A percentile compares a stretch with the other conserved stretches of the same genome.
These are phyloP conservation scores for Gephyroberyx darwinii DNA, from an alignment of 2,797 vertebrate genomes.

Conservation along the genomic window DNA sequence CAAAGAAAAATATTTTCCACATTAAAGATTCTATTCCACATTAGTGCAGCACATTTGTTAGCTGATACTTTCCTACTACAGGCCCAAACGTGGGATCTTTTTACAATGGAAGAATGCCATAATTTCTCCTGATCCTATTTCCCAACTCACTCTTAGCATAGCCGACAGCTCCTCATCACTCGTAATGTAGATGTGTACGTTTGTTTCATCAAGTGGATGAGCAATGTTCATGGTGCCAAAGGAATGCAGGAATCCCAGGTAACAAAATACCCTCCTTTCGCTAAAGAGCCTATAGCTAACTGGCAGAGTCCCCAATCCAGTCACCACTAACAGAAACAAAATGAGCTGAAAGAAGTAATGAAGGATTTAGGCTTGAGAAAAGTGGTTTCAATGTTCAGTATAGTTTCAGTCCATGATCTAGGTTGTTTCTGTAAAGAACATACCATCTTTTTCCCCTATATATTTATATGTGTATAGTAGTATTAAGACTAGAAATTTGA, in stretches of 20 bases:
- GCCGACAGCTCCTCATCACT: background rate
- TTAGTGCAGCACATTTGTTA: background rate
- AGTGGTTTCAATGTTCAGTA: background rate
- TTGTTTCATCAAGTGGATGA: background rate
- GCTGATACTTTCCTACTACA: background rate
- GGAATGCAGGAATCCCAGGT: background rate
- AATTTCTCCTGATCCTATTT: constrained; percentile 10
- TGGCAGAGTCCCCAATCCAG: background rate
- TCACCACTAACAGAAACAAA: constrained; percentile 5
- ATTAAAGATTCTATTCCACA: background rate
- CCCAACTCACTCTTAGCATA: constrained; percentile 1
- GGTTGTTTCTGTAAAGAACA: background rate
- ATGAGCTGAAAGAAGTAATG: constrained; percentile 1
- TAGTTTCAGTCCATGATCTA: background rate
- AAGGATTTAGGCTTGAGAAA: background rate
- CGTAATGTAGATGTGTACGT: constrained; percentile 1
- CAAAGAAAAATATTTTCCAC: background rate
- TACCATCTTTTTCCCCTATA: background rate
- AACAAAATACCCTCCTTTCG: background rate
- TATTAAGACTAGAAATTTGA: background rate
- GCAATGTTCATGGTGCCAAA: constrained; percentile 7
- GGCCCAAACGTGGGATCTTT: background rate
- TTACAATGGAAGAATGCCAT: background rate
- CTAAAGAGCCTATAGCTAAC: background rate
- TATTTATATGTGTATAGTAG: too few species aligned